A percentile compares a stretch with the other conserved stretches of the same genome.
phyloP scores from a whole-genome alignment of 2,888 invertebrate species.

The Creontiades dilutus region DNA sequence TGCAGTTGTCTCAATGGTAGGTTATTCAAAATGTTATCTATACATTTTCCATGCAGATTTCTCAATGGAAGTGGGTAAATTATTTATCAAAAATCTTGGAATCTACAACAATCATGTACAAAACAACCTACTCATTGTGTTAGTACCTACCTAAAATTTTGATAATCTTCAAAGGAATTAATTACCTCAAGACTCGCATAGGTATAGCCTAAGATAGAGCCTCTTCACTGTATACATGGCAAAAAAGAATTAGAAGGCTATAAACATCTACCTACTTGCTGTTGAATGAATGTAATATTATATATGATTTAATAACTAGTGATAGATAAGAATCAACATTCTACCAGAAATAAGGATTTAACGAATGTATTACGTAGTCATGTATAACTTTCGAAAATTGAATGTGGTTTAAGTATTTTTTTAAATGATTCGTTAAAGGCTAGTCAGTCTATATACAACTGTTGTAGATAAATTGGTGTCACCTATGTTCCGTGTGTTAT shows the following conservation, averaged over 20 bases:
- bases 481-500: slow-evolving; percentile 67
- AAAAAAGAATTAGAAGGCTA: not conserved
- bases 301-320: not conserved
- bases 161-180: too few relatives aligned
- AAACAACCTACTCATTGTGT: too few relatives aligned
- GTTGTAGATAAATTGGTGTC: slow-evolving; percentile 43
- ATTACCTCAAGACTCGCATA: too few relatives aligned
- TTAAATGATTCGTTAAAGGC: slow-evolving; percentile 63
- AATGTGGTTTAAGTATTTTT: slow-evolving; percentile 65
- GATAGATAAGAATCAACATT: not conserved
- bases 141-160: too few relatives aligned
- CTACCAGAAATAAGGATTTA: not conserved
- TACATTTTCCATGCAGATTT: too few relatives aligned
- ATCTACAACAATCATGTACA: too few relatives aligned
- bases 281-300: not conserved
- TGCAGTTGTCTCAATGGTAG: too few relatives aligned
- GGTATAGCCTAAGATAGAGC: not conserved
- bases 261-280: not conserved
- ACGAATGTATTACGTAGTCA: not conserved
- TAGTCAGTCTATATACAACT: slow-evolving; percentile 56
- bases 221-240: not conserved
- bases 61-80: too few relatives aligned
- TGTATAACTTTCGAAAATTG: slow-evolving; percentile 43
- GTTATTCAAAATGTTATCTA: too few relatives aligned
- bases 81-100: too few relatives aligned